A percentile compares a stretch with the other conserved stretches of the same genome.
phyloP scores from a whole-genome alignment of 2,113 vertebrate genomes.

The Cryptoleucopteryx plumbea region DNA sequence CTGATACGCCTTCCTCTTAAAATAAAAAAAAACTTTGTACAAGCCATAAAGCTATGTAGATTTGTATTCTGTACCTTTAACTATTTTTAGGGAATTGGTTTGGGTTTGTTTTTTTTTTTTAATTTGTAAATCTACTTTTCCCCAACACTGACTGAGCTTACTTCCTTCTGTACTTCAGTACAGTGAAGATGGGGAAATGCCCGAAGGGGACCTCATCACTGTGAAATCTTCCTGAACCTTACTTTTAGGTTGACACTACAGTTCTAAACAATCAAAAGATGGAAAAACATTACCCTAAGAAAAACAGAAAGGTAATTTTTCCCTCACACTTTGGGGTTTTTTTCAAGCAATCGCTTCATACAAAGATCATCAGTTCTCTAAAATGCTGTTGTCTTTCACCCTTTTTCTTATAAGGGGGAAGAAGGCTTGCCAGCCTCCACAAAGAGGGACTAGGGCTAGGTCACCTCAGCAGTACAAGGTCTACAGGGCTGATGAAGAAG shows the following conservation, averaged over 20 bases:
- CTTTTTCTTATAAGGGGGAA: neutral
- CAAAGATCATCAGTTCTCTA: neutral
- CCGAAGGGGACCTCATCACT: neutral
- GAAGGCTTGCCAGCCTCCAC: neutral
- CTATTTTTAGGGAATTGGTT: neutral
- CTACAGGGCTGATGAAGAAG: neutral
- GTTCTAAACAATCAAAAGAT: neutral
- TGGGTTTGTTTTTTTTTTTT: no score
- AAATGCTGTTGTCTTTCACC: neutral
- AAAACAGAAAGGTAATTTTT: neutral
- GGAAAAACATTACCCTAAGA: neutral
- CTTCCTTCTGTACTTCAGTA: neutral
- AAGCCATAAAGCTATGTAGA: neutral
- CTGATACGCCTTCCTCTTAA: neutral
- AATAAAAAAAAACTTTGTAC: neutral
- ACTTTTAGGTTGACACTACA: neutral
- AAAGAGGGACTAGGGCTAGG: neutral
- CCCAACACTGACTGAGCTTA: neutral
- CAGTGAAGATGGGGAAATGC: neutral
- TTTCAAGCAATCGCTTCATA: neutral
- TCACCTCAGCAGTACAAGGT: neutral
- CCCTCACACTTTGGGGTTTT: neutral
- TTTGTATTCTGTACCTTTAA: neutral
- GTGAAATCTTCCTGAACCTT: neutral
- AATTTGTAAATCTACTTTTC: neutral